Base-by-base conservation (phyloP, 2,888 invertebrate genomes). In the Spatulosminthurus flaviceps region DNA sequence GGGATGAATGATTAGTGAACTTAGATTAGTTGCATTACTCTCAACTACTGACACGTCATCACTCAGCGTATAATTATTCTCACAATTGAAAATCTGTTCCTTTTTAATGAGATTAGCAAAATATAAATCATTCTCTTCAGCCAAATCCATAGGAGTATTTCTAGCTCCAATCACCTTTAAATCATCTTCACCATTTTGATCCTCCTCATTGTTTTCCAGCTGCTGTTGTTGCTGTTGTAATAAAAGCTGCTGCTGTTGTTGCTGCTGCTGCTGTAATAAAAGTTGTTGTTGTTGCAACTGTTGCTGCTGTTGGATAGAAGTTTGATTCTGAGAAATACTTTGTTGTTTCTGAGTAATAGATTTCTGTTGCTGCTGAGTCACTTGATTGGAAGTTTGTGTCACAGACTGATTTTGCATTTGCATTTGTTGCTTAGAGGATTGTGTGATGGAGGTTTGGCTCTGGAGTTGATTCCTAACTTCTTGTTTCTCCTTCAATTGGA, bases 81-180 rank as follows among this genome's bases (percentile, higher is more conserved):
- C 78, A 28, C 21, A 67, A 42, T 79, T 79, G 24, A 74, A 28
- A 28, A 74, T 43, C 51, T 74, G 66, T 28, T 79, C 79, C 28
- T 73, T 74, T 74, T 74, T 74, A 74, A 79, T 69, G 28, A 79
- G 64, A 74, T 79, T 79, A 74, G 79, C 64, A 74, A 79, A 79
- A 79, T 79, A 79, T 28, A 73, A 79, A 69, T 79, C 67, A 61
- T 67, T 66, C 42, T 73, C 69, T 24, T 74, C 74, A 41, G 21
- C 29, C 70, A 64, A 28, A 43, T 41, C 28, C 60, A 71, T 28
- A 41, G 21, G 70, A 60, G 34, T 13, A 51, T 24, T 0, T n/a
- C 29, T 28, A n/a, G 61, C 41, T 26, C 34, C 64, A 26, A 51
- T 78, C 79, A 79, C 79, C 79, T 79, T 79, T 24, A 78, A 26